A percentile compares a stretch with the other conserved stretches of the same genome.
These are phyloP conservation scores for Sebastes alutus DNA, from an alignment of 2,797 vertebrate species.

Conservation along the genomic window DNA sequence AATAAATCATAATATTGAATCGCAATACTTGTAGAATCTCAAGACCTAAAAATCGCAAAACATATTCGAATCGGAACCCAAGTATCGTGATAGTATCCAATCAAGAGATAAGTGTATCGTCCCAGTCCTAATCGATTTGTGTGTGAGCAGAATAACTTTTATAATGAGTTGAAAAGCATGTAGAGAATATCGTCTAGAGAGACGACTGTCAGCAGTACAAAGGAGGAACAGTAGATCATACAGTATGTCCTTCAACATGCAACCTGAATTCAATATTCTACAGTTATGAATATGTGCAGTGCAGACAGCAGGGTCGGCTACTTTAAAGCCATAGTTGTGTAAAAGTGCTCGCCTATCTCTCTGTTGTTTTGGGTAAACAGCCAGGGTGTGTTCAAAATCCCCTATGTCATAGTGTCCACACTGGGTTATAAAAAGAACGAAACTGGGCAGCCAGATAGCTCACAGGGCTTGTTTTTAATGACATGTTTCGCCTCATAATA, in stretches of 20 bases:
- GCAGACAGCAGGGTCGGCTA: background rate
- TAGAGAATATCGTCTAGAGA: no score
- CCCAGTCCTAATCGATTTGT: accelerated
- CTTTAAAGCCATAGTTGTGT: background rate
- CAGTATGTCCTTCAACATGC: background rate
- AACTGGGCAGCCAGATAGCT: slow-evolving; percentile 53
- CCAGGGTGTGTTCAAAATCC: slow-evolving; percentile 65
- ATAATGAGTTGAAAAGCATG: no score
- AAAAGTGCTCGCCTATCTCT: slow-evolving; percentile 29
- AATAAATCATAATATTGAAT: no score
- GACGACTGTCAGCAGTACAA: background rate
- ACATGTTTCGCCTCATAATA: slow-evolving; percentile 70
- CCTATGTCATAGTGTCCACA: slow-evolving; percentile 50
- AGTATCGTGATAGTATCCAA: no score
- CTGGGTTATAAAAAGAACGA: slow-evolving; percentile 73
- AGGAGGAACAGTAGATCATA: background rate
- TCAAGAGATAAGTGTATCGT: accelerated
- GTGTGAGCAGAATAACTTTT: background rate
- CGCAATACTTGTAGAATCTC: no score
- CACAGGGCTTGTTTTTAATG: slow-evolving; percentile 65
- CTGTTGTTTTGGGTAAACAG: slow-evolving; percentile 60
- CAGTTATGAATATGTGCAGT: background rate
- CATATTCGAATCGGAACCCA: no score
- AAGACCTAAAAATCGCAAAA: accelerated
- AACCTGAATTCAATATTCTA: background rate